Percentiles rank a stretch among this genome's conserved stretches.
phyloP scores from a whole-genome alignment of 1,140 invertebrate genomes.

The Cydia pomonella region DNA sequence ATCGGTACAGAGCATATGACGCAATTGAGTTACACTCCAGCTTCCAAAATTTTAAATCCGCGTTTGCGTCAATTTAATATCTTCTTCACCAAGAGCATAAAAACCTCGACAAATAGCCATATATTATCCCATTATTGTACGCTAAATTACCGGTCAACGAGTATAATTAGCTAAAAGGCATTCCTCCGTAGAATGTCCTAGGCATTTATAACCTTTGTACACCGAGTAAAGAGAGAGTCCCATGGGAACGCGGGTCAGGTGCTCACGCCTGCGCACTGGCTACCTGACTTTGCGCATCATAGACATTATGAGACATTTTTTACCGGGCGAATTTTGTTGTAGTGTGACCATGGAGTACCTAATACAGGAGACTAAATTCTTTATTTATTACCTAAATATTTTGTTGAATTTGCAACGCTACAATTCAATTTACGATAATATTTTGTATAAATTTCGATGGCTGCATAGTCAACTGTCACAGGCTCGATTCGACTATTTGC shows the following conservation, averaged over 20 bases:
- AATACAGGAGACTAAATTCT: too few relatives aligned
- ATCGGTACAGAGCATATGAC: background rate
- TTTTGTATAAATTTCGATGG: too few relatives aligned
- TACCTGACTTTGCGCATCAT: conserved; percentile 40
- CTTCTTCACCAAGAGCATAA: background rate
- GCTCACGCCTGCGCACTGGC: conserved; percentile 37
- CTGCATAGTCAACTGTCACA: too few relatives aligned
- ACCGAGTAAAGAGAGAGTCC: background rate
- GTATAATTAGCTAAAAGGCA: background rate
- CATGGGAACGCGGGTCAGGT: conserved; percentile 37
- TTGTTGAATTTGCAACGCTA: too few relatives aligned
- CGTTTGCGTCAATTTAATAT: background rate
- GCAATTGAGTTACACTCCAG: background rate
- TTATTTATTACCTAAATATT: too few relatives aligned
- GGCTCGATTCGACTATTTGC: too few relatives aligned
- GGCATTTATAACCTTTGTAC: background rate
- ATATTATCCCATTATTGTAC: background rate
- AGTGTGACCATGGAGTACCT: background rate
- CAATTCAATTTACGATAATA: too few relatives aligned
- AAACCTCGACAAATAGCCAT: background rate
- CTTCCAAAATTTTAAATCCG: background rate
- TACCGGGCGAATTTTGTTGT: conserved; percentile 28
- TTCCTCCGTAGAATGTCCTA: background rate
- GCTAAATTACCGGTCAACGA: background rate
- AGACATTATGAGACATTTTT: conserved; percentile 38